A percentile compares a stretch with the other conserved stretches of the same genome.
Conservation (phyloP, 2,113 vertebrate genomes). For the Misgurnus anguillicaudatus region DNA sequence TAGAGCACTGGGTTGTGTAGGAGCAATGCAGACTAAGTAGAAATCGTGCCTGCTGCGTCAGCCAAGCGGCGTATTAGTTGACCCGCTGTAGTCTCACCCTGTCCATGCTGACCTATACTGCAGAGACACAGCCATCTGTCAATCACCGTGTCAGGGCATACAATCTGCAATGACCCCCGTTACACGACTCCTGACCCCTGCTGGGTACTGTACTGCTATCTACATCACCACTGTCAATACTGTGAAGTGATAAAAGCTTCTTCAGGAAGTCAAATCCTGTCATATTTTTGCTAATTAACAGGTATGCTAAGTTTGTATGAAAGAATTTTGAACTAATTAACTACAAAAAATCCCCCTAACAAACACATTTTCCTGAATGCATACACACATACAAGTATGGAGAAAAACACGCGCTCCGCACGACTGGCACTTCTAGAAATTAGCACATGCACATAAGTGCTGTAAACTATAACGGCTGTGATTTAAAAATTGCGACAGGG, state of each 20-base stretch:
- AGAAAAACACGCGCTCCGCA: background rate
- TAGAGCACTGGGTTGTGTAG: background rate
- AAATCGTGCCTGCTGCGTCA: conserved; percentile 18
- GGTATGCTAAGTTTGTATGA: too few relatives aligned
- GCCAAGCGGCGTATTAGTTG: conserved; percentile 26
- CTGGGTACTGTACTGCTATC: conserved; percentile 17
- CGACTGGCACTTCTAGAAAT: background rate
- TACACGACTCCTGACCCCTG: conserved; percentile 50
- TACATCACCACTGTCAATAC: conserved; percentile 37
- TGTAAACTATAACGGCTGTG: conserved; percentile 19
- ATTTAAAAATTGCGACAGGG: conserved; percentile 39
- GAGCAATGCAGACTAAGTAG: conserved; percentile 16
- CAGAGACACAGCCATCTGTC: conserved; percentile 39
- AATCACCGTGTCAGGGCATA: conserved; percentile 34
- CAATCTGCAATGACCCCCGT: conserved; percentile 12
- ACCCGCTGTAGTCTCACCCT: background rate
- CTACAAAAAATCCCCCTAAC: background rate
- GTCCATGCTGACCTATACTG: conserved; percentile 20
- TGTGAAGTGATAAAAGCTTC: conserved; percentile 2
- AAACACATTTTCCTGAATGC: background rate
- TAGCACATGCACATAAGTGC: conserved; percentile 6
- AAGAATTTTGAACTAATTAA: too few relatives aligned
- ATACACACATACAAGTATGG: background rate
- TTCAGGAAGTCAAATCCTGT: conserved; percentile 6
- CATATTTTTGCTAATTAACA: background rate